Base-by-base conservation (phyloP, 2,797 vertebrate species). In the Melanotaenia parkinsoni region DNA sequence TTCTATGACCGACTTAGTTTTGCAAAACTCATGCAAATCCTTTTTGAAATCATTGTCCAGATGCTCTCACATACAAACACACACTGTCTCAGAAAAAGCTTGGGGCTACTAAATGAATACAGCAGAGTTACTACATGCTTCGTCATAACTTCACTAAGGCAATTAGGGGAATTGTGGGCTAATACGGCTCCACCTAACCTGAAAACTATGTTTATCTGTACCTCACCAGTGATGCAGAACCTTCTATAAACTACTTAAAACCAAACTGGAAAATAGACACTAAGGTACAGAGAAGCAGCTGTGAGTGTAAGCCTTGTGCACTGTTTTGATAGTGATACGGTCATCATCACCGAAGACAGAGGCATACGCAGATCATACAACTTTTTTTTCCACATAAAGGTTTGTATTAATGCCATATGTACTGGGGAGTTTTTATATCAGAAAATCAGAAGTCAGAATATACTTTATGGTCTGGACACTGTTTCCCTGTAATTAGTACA, bases 21-120 rank as follows among this genome's bases (percentile, higher is more conserved):
- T 78, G 78, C 79, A 87, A 88, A 84, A 59, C 58, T 72, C 12
- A 89, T 82, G 82, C 79, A 90, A 87, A 88, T 81, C 11, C 37
- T 70, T 66, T 62, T 24, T 43, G 69, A 67, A 40, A 38, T 37
- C 4, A 1, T 40, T 63, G 51, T 50, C 16, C 24, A 22, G 22
- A 9, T n/a, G 38, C n/a, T 9, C 37, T 12, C 14, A 50, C 57
- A 64, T 13, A 47, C 35, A 67, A 32, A 76, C 22, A 74, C 35
- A 64, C 54, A 57, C 32, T 47, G 38, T 22, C 50, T 67, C 38
- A 56, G 47, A 24, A 64, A 56, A 58, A 33, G 60, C 54, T 58
- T 47, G 66, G 14, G 67, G 43, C 62, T 79, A 32, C 67, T 50
- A 64, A 64, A 72, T 67, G 13, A 69, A 76, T 26, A 82, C 37